Evolutionary conservation across 2,888 invertebrate genomes (phyloP).

Genomic region (Teleiodes luculella): DNA sequence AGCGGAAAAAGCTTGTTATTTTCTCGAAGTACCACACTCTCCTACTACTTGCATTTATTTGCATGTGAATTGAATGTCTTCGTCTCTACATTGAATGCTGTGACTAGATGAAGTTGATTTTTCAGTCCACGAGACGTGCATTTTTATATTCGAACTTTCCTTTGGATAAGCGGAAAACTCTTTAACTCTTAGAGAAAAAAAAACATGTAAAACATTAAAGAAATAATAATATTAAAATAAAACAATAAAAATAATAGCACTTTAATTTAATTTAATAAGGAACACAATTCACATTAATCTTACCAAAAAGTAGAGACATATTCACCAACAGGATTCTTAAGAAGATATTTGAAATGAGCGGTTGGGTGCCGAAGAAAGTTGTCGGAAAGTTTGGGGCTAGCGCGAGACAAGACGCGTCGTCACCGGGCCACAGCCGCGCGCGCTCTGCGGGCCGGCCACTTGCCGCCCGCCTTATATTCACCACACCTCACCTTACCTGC

Average conservation of each 20-base stretch:
- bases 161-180: neutral
- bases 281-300: neutral
- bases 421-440: slow-evolving; percentile 46
- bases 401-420: slow-evolving; percentile 40
- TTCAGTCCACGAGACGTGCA: slow-evolving; percentile 3
- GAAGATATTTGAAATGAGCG: neutral
- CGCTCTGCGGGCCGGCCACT: slow-evolving; percentile 50
- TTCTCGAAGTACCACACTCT: neutral
- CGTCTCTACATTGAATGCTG: neutral
- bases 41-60: slow-evolving; percentile 6
- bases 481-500: slow-evolving; percentile 25
- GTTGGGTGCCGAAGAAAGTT: slow-evolving; percentile 27
- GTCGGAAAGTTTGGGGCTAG: slow-evolving; percentile 46
- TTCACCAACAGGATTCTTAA: neutral
- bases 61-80: slow-evolving; percentile 7
- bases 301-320: neutral
- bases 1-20: slow-evolving; percentile 5
- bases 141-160: neutral
- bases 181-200: too few relatives aligned
- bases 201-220: too few relatives aligned
- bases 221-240: neutral
- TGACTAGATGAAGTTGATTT: slow-evolving; percentile 4
- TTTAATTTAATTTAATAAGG: neutral
- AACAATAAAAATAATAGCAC: neutral
- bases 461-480: slow-evolving; percentile 56